Evolutionary conservation across 1,140 invertebrate species (phyloP).

Genomic region (Leptestheria dahalacensis): DNA sequence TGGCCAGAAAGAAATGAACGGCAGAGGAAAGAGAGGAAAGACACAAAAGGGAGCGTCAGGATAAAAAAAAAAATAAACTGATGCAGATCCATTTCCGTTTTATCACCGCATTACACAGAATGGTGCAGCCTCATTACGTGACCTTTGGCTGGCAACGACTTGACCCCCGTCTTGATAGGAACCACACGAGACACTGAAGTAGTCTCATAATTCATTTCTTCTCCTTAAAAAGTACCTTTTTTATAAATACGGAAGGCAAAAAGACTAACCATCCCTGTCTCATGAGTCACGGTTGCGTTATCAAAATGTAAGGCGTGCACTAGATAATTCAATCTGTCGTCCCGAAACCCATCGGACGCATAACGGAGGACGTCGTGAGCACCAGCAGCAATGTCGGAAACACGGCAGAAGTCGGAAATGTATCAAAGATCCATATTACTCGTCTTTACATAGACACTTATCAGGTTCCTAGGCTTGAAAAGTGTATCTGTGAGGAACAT

Average conservation of each 20-base stretch:
- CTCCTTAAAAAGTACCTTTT: too few species aligned
- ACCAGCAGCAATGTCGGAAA: too few species aligned
- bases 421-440: too few species aligned
- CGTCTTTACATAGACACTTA: too few species aligned
- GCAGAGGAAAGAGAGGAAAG: neutral
- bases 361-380: neutral
- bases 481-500: too few species aligned
- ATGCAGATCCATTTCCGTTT: neutral
- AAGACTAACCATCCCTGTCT: neutral
- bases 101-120: neutral
- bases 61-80: neutral
- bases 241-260: too few species aligned
- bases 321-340: neutral
- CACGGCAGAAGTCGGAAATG: too few species aligned
- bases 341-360: neutral
- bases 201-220: neutral
- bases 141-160: neutral
- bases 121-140: neutral
- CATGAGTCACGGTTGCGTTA: neutral
- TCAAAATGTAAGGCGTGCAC: neutral
- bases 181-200: neutral
- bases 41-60: too few species aligned
- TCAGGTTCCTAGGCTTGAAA: too few species aligned
- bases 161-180: neutral
- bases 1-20: neutral